These are phyloP conservation scores for Ecdyonurus torrentis DNA, from an alignment of 2,888 invertebrate genomes.

Conservation along the genomic window DNA sequence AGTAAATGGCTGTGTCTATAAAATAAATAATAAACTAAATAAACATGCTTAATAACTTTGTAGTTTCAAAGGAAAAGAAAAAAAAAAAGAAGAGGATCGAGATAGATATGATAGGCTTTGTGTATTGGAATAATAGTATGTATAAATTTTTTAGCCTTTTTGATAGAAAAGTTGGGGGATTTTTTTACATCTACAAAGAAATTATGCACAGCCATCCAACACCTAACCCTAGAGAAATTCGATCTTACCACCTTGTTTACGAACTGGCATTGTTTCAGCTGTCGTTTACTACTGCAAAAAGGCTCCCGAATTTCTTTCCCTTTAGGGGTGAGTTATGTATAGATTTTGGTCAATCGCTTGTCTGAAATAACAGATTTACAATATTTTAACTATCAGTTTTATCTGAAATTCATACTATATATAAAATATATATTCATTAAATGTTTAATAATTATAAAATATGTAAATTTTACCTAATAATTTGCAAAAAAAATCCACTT, in stretches of 20 bases:
- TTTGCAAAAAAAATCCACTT: background rate
- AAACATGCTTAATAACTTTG: too few species aligned
- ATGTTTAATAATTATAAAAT: background rate
- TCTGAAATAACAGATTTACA: background rate
- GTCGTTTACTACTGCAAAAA: too few species aligned
- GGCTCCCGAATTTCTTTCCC: too few species aligned
- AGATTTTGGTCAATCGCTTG: background rate
- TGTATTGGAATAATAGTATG: too few species aligned
- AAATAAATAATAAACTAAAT: too few species aligned
- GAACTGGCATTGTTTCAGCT: slow-evolving; percentile 45
- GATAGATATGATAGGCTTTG: too few species aligned
- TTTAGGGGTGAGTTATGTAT: background rate
- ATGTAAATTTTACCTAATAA: background rate
- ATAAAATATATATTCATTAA: background rate
- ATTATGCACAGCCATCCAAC: slow-evolving; percentile 12
- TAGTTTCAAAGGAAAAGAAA: too few species aligned
- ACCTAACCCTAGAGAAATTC: slow-evolving; percentile 18
- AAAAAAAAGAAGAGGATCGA: too few species aligned
- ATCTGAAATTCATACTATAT: background rate
- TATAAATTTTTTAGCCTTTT: too few species aligned
- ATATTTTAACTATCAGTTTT: background rate
- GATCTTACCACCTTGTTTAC: slow-evolving; percentile 50
- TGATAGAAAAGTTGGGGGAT: too few species aligned
- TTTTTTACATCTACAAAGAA: too few species aligned
- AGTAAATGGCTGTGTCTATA: too few species aligned